Base-by-base conservation (phyloP, 2,797 vertebrate species). In the Clamator glandarius region DNA sequence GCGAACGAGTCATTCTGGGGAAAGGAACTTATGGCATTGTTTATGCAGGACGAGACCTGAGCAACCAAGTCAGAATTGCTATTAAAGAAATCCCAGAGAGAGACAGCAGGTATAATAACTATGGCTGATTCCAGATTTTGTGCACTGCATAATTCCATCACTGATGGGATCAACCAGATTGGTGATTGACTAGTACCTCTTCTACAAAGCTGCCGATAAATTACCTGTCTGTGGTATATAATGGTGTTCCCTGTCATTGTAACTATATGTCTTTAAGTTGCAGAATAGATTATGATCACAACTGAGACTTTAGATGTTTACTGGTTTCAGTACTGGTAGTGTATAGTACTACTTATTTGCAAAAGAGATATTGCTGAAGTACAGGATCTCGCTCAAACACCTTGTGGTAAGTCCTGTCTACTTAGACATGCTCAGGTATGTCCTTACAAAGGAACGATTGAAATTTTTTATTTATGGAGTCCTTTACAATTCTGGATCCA, bases 81-180 rank as follows among this genome's bases (percentile, higher is more conserved):
- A 99, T 99, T 97, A 99, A 99, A 92, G 99, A 99, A 96, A 99
- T 99, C 68, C 99, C 99, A 17, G 99, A 99, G 96, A 98, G 99
- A 97, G 99, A 99, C 89, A 99, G 99, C 98, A 99, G 99, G 99
- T 99, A 98, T 64, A 8, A 92, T 96, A 75, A 80, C 55, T 46
- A 15, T 63, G 25, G 31, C 44, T 66, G 24, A 14, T 91, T 59
- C 76, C 55, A 41, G 52, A 87, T 55, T 48, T 41, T 84, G 7
- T 63, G 69, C 23, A 7, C 48, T 86, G 44, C 15, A 6, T 58
- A 21, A 28, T 55, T 67, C 63, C 29, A n/a, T n/a, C 8, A 26
- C 54, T 36, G 58, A 57, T 0, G 1, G 24, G 15, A 18, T 59
- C 26, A 46, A 33, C 46, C 19, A 50, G 7, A 69, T 66, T 67